A percentile compares a stretch with the other conserved stretches of the same genome.
These are phyloP conservation scores for Sphaerophoria taeniata DNA, from an alignment of 2,888 invertebrate genomes.

Conservation along the genomic window DNA sequence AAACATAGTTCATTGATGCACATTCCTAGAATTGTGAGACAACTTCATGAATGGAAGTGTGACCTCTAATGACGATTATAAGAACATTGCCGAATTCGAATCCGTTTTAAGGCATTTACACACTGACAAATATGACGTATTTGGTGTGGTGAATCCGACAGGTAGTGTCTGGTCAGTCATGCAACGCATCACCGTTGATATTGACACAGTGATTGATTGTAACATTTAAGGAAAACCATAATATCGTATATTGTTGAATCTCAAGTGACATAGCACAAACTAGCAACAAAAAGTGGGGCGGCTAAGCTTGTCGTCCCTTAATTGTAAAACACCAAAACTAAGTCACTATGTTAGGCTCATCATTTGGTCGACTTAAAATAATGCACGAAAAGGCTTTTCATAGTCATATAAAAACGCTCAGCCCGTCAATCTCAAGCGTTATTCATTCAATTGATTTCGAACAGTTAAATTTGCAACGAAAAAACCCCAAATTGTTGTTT, in stretches of 20 bases:
- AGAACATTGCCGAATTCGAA: slow-evolving; percentile 66
- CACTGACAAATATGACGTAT: slow-evolving; percentile 28
- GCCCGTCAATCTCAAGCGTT: slow-evolving; percentile 59
- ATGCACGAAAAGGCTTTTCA: slow-evolving; percentile 55
- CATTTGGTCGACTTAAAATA: slow-evolving; percentile 65
- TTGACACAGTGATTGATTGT: slow-evolving; percentile 26
- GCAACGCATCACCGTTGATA: slow-evolving; percentile 30
- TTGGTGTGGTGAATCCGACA: slow-evolving; percentile 64
- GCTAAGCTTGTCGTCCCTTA: slow-evolving; percentile 60
- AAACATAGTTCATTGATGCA: slow-evolving; percentile 43
- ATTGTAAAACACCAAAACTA: slow-evolving; percentile 55
- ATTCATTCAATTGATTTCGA: slow-evolving; percentile 76
- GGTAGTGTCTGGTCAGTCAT: slow-evolving; percentile 49
- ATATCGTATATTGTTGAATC: slow-evolving; percentile 10
- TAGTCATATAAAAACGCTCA: slow-evolving; percentile 76
- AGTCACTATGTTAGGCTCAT: slow-evolving; percentile 68
- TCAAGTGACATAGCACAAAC: not conserved
- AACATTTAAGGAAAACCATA: slow-evolving; percentile 50
- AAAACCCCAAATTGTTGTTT: slow-evolving; percentile 30
- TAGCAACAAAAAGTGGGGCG: slow-evolving; percentile 56
- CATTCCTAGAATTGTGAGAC: slow-evolving; percentile 65
- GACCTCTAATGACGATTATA: slow-evolving; percentile 56
- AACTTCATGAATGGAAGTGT: slow-evolving; percentile 56
- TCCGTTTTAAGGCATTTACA: slow-evolving; percentile 29
- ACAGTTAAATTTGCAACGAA: slow-evolving; percentile 70